These are phyloP conservation scores for Macrobrachium rosenbergii DNA, from an alignment of 1,140 invertebrate genomes.

Conservation along the genomic window DNA sequence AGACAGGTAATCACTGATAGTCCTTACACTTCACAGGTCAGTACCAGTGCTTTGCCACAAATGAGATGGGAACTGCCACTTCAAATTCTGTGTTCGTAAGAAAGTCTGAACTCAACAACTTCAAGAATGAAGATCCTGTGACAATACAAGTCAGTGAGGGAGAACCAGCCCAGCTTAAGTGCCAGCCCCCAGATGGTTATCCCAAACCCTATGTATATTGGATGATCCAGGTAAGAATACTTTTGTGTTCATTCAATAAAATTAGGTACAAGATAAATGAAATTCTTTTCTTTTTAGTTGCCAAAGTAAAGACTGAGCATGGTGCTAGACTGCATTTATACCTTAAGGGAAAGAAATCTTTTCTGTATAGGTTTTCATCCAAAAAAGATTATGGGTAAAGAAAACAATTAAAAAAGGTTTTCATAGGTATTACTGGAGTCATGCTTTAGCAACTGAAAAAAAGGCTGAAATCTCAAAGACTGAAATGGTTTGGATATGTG, in stretches of 20 bases:
- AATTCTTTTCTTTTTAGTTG: neutral
- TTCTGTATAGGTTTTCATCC: too few relatives aligned
- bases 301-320: too few relatives aligned
- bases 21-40: conserved; percentile 75
- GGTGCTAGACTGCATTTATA: too few relatives aligned
- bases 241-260: neutral
- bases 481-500: too few relatives aligned
- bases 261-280: neutral
- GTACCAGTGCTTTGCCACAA: conserved; percentile 97
- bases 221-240: conserved; percentile 80
- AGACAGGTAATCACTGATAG: neutral
- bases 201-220: conserved; percentile 95
- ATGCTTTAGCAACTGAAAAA: too few relatives aligned
- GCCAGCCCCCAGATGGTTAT: conserved; percentile 93
- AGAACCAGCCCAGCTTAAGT: conserved; percentile 86
- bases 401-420: too few relatives aligned
- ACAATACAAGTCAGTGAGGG: conserved; percentile 84
- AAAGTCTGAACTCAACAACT: conserved; percentile 94
- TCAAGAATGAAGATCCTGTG: conserved; percentile 81
- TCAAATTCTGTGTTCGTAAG: conserved; percentile 95
- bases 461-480: too few relatives aligned
- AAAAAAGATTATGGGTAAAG: too few relatives aligned
- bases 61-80: conserved; percentile 93
- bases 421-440: too few relatives aligned
- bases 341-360: too few relatives aligned